These are phyloP conservation scores for Torymus texanus DNA, from an alignment of 2,888 invertebrate species.

Conservation along the genomic window DNA sequence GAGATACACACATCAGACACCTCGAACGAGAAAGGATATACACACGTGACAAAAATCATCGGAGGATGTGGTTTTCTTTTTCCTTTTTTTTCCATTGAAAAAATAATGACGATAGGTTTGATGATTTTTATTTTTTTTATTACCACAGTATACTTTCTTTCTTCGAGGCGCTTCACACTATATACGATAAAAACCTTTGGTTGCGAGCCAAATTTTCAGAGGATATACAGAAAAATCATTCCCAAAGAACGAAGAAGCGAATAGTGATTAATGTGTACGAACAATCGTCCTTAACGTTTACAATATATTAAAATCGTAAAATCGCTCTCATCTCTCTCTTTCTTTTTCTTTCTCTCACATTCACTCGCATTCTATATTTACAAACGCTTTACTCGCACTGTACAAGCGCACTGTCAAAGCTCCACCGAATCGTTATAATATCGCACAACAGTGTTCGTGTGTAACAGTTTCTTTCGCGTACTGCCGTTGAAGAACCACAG, in stretches of 20 bases:
- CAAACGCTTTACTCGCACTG: constrained; percentile 27
- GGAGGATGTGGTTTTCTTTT: constrained; percentile 8
- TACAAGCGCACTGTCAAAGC: constrained; percentile 42
- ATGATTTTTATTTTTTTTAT: constrained; percentile 18
- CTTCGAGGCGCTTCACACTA: constrained; percentile 13
- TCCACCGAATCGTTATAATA: constrained; percentile 29
- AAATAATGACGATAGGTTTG: constrained; percentile 25
- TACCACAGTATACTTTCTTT: background rate
- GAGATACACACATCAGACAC: background rate
- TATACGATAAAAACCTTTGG: constrained; percentile 44
- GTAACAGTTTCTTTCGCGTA: constrained; percentile 12
- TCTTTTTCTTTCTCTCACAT: constrained; percentile 14
- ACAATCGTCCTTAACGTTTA: constrained; percentile 27
- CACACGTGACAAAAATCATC: constrained; percentile 27
- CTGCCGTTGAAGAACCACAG: constrained; percentile 22
- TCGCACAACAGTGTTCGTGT: constrained; percentile 36
- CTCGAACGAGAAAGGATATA: constrained; percentile 9
- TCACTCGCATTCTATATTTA: constrained; percentile 38
- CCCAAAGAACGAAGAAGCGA: constrained; percentile 42
- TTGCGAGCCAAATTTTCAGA: constrained; percentile 41
- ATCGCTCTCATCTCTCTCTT: constrained; percentile 13
- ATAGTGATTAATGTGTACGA: constrained; percentile 42
- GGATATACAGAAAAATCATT: constrained; percentile 35
- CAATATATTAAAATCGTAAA: constrained; percentile 46
- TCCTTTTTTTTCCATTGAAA: background rate